Evolutionary conservation across 2,113 vertebrate genomes (phyloP).

Genomic region (Atlantisia rogersi): DNA sequence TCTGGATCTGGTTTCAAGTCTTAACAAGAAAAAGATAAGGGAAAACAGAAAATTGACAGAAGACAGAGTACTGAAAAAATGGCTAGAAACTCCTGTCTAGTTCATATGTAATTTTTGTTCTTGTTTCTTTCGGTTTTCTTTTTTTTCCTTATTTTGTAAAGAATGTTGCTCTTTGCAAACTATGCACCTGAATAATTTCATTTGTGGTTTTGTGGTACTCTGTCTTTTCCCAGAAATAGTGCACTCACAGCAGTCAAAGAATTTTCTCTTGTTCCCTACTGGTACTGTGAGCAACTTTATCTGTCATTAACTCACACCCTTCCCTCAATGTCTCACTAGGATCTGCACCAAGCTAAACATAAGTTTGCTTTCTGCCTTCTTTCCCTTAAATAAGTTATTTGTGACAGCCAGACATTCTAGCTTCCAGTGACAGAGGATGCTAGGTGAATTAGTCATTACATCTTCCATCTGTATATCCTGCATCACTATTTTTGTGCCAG

Average conservation of each 20-base stretch:
- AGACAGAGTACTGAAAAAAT: neutral
- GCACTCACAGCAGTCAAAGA: neutral
- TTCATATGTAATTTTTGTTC: neutral
- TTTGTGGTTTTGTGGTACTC: neutral
- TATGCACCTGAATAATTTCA: neutral
- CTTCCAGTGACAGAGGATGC: neutral
- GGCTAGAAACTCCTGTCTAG: neutral
- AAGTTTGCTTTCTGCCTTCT: neutral
- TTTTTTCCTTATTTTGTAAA: neutral
- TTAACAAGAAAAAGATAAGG: neutral
- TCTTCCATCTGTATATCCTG: constrained; percentile 16
- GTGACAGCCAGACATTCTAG: neutral
- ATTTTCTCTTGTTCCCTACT: neutral
- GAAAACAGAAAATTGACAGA: neutral
- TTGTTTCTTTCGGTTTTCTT: too few species aligned
- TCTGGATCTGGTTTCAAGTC: neutral
- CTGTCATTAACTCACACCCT: neutral
- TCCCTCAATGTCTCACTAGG: neutral
- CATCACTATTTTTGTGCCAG: neutral
- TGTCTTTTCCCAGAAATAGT: neutral
- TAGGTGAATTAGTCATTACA: constrained; percentile 31
- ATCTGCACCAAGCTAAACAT: neutral
- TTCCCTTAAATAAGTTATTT: neutral
- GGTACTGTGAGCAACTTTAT: neutral
- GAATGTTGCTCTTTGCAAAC: neutral